Base-by-base conservation (phyloP, 2,797 vertebrate species). In the Rhyacichthys aspro region DNA sequence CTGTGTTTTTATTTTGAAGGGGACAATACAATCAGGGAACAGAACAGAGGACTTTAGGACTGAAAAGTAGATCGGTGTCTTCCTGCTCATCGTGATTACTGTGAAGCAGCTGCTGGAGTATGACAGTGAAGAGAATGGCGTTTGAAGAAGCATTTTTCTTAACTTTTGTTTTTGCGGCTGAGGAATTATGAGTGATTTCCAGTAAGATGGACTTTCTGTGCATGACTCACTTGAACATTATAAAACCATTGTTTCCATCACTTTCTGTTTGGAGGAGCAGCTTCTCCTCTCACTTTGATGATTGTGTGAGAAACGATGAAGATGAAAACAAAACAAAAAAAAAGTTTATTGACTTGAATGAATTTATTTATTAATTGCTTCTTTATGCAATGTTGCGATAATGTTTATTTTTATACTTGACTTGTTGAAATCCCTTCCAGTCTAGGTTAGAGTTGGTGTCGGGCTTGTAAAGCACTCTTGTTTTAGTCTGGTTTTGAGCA, bases 381-480 rank as follows among this genome's bases (percentile, higher is more conserved):
- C 87, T 92, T 94, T 93, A 93, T 93, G 92, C 91, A 93, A 93
- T 86, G 90, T 89, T 89, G 83, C 85, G 79, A 90, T 90, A 87
- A 92, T 88, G 88, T 92, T 94, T 93, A 93, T 94, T 94, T 93
- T 94, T 93, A 86, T 92, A 93, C 89, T 39, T 79, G 76, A 92
- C 86, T 80, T 84, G 80, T 86, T 85, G 81, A 88, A 84, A 84
- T 75, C 85, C 89, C 79, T 82, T 81, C 86, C 74, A 66, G 82
- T 89, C 88, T 86, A 74, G 87, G 87, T 88, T 81, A 77, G 85
- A 83, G 76, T 86, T 83, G 70, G 79, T 86, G 84, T 87, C 83
- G 68, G 42, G 64, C 67, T 55, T 50, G 82, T 79, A 71, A 84
- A 77, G 74, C 67, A 18, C 48, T 72, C 69, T 63, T 9, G 68